These are phyloP conservation scores for Malurus leucopterus DNA, from an alignment of 2,797 vertebrate species.

Conservation along the genomic window DNA sequence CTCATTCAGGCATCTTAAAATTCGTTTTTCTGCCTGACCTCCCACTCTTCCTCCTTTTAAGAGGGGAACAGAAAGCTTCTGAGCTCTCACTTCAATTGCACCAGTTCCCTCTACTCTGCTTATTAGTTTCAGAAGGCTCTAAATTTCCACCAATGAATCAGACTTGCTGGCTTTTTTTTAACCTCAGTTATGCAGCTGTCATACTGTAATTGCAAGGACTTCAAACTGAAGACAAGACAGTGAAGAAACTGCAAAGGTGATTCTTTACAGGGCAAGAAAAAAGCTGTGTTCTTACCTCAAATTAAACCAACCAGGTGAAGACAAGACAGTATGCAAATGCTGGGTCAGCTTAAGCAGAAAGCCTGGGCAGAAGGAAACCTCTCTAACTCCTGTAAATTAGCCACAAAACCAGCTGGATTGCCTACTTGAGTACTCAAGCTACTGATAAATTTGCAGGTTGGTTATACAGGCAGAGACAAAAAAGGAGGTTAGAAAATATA, in stretches of 20 bases:
- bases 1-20: background rate
- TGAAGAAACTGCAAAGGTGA: background rate
- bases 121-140: background rate
- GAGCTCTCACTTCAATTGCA: background rate
- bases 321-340: background rate
- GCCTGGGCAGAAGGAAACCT: background rate
- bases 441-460: background rate
- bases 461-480: background rate
- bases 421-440: background rate
- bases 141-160: background rate
- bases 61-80: background rate
- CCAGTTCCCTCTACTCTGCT: background rate
- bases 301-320: background rate
- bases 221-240: background rate
- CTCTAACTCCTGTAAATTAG: background rate
- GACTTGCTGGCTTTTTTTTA: background rate
- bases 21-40: background rate
- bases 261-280: background rate
- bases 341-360: background rate
- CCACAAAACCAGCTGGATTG: background rate
- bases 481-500: background rate
- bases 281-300: background rate
- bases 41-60: background rate
- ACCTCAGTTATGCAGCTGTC: background rate
- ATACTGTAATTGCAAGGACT: background rate